These are phyloP conservation scores for Asbolus verrucosus DNA, from an alignment of 1,140 invertebrate species.

Conservation along the genomic window DNA sequence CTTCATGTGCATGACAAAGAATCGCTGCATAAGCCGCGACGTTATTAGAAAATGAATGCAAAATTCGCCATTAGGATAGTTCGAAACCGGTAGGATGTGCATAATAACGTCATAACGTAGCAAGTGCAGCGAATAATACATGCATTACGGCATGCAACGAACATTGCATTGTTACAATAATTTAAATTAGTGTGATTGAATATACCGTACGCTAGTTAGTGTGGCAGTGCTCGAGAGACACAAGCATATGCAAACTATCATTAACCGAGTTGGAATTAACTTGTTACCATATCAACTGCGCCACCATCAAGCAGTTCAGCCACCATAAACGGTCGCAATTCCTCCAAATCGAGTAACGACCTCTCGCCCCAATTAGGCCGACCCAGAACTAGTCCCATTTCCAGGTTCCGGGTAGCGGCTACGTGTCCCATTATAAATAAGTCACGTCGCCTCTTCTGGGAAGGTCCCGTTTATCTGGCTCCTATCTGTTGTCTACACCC, in stretches of 20 bases:
- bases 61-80: constrained; percentile 26
- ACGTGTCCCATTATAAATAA: constrained; percentile 19
- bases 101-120: constrained; percentile 36
- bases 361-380: too few relatives aligned
- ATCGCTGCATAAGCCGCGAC: neutral
- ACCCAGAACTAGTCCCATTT: too few relatives aligned
- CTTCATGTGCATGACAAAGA: constrained; percentile 11
- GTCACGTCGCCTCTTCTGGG: constrained; percentile 41
- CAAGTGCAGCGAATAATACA: constrained; percentile 48
- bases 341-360: constrained; percentile 12
- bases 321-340: constrained; percentile 10
- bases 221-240: constrained; percentile 16
- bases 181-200: constrained; percentile 44
- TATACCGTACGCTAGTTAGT: constrained; percentile 27
- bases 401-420: constrained; percentile 6
- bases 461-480: constrained; percentile 46
- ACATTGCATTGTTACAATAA: constrained; percentile 46
- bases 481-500: constrained; percentile 41
- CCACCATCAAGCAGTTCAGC: constrained; percentile 24
- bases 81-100: constrained; percentile 38
- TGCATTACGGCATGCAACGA: constrained; percentile 44
- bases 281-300: constrained; percentile 20
- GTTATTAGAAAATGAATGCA: constrained; percentile 23
- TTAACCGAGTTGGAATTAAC: constrained; percentile 8
- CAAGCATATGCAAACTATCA: constrained; percentile 37